Evolutionary conservation across 2,113 vertebrate species (phyloP).

Genomic region (Eptesicus fuscus): DNA sequence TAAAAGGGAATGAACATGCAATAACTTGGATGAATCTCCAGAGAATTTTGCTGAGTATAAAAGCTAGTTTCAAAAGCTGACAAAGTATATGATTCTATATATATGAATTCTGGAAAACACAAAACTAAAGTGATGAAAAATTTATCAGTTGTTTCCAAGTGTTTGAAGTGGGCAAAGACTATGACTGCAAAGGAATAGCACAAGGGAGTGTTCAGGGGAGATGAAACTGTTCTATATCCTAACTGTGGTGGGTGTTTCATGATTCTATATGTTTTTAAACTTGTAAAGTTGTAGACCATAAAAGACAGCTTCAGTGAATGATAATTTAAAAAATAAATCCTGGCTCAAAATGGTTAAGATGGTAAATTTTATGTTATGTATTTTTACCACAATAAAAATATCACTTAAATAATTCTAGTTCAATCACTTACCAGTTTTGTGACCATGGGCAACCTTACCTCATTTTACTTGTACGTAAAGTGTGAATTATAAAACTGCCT

Average conservation of each 20-base stretch:
- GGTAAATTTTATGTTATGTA: background rate
- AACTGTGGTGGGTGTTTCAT: background rate
- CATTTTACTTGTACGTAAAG: background rate
- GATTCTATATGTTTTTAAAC: background rate
- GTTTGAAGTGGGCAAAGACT: background rate
- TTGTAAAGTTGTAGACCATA: background rate
- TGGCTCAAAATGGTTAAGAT: background rate
- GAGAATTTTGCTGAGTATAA: conserved; percentile 15
- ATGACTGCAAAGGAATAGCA: background rate
- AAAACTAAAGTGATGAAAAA: background rate
- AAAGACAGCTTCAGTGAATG: background rate
- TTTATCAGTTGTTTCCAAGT: background rate
- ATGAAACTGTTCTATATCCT: background rate
- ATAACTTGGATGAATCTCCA: background rate
- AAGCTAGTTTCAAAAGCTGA: background rate
- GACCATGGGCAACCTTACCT: background rate
- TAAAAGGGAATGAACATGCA: background rate
- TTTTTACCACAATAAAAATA: background rate
- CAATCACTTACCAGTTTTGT: conserved; percentile 2
- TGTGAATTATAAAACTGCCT: background rate
- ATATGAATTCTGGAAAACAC: background rate
- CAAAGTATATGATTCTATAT: background rate
- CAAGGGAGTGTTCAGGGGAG: background rate
- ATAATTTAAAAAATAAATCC: background rate
- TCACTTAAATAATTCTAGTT: background rate